Evolutionary conservation across 2,797 vertebrate species (phyloP), one percentile per base, ranked within the genome.

Genomic region (Cyclura pinguis): DNA sequence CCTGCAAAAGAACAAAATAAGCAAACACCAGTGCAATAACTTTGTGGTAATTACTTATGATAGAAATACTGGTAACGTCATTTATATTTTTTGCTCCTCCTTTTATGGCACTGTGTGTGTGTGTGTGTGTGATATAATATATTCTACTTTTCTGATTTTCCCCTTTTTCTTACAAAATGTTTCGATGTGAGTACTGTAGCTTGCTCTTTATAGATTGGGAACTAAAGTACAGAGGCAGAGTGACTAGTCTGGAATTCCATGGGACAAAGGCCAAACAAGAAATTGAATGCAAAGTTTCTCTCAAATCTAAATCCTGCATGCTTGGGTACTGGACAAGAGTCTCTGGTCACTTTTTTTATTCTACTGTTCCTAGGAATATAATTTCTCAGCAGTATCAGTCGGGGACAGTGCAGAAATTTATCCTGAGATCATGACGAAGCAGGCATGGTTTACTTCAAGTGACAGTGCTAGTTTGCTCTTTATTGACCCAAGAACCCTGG

Each of bases 251-350:
- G 80, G 47, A 50, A 1, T 59, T 10, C 69, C 73, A 9, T 59
- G 29, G 38, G 8, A 72, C 4, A 22, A 50, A 62, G 38, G 59
- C 27, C 6, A 72, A 47, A 14, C 22, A 64, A 27, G 42, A 27
- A 72, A 52, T 85, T 52, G 29, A 67, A 20, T n/a, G 13, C 72
- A 35, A 73, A 16, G 32, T 90, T 91, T 1, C 3, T 91, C 93
- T 86, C 57, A 7, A 62, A 72, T 69, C 55, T 27, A 62, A 76
- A 77, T 73, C 64, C 29, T 87, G 8, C n/a, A 24, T 87, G 35
- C 1, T 16, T 9, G 69, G 6, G 78, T 89, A 84, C 55, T 47
- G 84, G 69, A 3, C 18, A 32, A 9, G 62, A 62, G 42, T 50
- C 22, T 52, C 10, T 35, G 16, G 2, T 10, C 14, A 18, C n/a